Evolutionary conservation across 2,113 vertebrate species (phyloP).

Genomic region (Rhabdornis inornatus): DNA sequence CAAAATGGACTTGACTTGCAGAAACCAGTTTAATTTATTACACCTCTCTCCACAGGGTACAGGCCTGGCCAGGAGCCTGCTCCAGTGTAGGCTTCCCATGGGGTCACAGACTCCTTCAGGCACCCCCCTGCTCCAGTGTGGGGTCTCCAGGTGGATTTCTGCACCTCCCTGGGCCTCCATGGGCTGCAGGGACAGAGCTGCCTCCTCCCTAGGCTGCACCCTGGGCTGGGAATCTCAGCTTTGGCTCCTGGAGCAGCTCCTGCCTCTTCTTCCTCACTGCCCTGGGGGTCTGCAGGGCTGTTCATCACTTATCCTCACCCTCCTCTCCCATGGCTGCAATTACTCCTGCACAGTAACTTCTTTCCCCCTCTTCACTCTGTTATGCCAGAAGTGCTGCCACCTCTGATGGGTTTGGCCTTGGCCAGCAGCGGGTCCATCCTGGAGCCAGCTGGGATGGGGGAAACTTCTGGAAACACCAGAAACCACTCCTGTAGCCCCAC

Average conservation of each 20-base stretch:
- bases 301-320: background rate
- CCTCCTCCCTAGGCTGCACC: background rate
- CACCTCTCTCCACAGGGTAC: background rate
- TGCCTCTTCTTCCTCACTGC: background rate
- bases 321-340: background rate
- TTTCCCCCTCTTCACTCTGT: background rate
- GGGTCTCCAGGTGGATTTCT: background rate
- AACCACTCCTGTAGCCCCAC: background rate
- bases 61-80: background rate
- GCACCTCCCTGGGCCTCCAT: background rate
- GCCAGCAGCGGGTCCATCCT: background rate
- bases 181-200: background rate
- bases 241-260: background rate
- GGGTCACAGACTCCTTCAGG: background rate
- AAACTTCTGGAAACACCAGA: background rate
- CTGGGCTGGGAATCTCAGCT: background rate
- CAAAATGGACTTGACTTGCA: background rate
- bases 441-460: background rate
- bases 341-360: background rate
- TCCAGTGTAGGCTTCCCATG: background rate
- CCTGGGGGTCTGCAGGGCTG: background rate
- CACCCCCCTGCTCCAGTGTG: background rate
- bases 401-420: background rate
- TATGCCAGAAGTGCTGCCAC: background rate
- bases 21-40: background rate